Evolutionary conservation across 2,113 vertebrate genomes (phyloP).

Genomic region (Oncorhynchus nerka): DNA sequence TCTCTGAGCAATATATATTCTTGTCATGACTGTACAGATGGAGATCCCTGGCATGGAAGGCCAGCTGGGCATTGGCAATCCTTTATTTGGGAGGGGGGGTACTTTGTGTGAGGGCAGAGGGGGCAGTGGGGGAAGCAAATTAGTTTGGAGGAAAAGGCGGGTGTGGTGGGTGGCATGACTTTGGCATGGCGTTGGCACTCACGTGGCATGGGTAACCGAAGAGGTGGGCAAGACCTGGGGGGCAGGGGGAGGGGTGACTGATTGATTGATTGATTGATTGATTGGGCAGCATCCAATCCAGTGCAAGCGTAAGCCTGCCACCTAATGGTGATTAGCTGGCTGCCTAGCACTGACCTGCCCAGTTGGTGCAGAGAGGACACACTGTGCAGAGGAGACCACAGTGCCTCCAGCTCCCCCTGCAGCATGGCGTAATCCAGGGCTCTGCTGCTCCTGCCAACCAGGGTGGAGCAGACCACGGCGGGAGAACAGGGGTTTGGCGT

Average conservation of each 20-base stretch:
- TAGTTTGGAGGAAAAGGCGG: conserved; percentile 28
- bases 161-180: conserved; percentile 42
- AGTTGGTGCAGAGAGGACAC: conserved; percentile 76
- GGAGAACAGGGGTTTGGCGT: conserved; percentile 43
- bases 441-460: conserved; percentile 66
- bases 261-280: conserved; percentile 26
- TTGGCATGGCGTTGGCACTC: conserved; percentile 21
- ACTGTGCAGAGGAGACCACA: conserved; percentile 80
- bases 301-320: conserved; percentile 23
- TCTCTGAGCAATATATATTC: too few species aligned
- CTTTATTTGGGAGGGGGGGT: conserved; percentile 6
- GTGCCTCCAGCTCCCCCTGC: conserved; percentile 76
- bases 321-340: conserved; percentile 39
- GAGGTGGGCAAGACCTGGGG: not conserved
- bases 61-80: conserved; percentile 2
- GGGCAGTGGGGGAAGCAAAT: conserved; percentile 30
- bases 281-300: conserved; percentile 22
- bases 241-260: conserved; percentile 7
- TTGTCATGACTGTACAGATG: too few species aligned
- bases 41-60: not conserved
- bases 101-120: conserved; percentile 31
- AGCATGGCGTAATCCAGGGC: conserved; percentile 73
- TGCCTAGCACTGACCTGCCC: conserved; percentile 75
- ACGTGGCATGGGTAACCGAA: not conserved
- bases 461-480: conserved; percentile 39